phyloP scores from a whole-genome alignment of 2,113 vertebrate species.

The Eulemur macaco region DNA sequence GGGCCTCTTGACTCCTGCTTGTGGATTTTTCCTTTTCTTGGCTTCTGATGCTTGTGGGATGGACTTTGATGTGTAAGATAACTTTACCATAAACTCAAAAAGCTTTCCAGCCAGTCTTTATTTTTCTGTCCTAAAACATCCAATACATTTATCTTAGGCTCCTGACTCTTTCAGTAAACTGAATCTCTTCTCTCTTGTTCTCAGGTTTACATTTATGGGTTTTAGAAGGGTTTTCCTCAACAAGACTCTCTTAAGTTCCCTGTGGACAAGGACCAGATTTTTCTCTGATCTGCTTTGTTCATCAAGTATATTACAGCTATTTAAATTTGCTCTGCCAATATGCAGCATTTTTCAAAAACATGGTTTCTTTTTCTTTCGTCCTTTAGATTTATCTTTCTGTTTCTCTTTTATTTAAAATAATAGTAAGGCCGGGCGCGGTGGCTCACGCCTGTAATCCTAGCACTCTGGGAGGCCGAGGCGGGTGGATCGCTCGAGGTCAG shows the following conservation, averaged over 20 bases:
- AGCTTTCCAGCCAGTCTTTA: neutral
- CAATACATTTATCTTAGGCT: neutral
- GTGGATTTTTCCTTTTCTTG: neutral
- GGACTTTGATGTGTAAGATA: neutral
- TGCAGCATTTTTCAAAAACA: neutral
- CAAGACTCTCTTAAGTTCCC: neutral
- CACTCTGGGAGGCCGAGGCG: too few species aligned
- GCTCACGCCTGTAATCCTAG: too few species aligned
- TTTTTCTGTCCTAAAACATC: slow-evolving; percentile 14
- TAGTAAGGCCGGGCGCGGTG: neutral
- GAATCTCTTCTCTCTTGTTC: neutral
- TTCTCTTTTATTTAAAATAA: slow-evolving; percentile 40
- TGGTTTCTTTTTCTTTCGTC: neutral
- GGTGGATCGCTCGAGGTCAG: too few species aligned
- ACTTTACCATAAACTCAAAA: neutral
- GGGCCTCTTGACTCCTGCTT: neutral
- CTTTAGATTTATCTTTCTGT: neutral
- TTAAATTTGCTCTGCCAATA: neutral
- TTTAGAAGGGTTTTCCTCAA: neutral
- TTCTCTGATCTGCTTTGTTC: neutral
- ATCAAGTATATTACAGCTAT: neutral
- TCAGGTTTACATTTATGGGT: neutral
- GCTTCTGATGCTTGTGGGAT: neutral
- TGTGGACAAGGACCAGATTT: neutral
- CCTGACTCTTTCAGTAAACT: neutral